These are phyloP conservation scores for Metellina segmentata DNA, from an alignment of 2,888 invertebrate species.

Conservation along the genomic window DNA sequence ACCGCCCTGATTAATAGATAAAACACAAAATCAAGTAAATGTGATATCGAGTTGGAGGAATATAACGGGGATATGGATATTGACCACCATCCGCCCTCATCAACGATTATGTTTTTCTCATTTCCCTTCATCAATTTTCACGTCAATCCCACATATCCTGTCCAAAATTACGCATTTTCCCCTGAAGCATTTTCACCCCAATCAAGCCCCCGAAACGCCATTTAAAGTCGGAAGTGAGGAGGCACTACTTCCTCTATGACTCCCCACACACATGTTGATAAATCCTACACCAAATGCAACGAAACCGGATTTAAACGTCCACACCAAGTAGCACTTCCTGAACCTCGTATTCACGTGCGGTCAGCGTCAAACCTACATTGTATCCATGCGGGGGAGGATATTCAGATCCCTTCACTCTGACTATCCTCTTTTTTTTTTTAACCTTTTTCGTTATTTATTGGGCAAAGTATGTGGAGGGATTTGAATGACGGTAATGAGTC, in stretches of 20 bases:
- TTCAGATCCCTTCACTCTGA: not conserved
- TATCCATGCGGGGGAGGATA: not conserved
- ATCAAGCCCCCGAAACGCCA: not conserved
- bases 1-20: too few relatives aligned
- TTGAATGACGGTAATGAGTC: too few relatives aligned
- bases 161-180: not conserved
- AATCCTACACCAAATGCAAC: slow-evolving; percentile 11
- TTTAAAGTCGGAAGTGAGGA: not conserved
- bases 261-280: not conserved
- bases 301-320: slow-evolving; percentile 15
- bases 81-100: too few relatives aligned
- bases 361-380: slow-evolving; percentile 1
- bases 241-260: slow-evolving; percentile 4
- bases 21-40: too few relatives aligned
- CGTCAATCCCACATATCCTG: not conserved
- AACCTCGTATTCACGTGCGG: not conserved
- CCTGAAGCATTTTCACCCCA: not conserved
- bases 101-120: not conserved
- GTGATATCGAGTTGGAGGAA: too few relatives aligned
- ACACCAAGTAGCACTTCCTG: not conserved
- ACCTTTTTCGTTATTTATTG: not conserved
- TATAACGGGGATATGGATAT: too few relatives aligned
- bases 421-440: not conserved
- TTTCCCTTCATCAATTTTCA: not conserved
- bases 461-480: too few relatives aligned